These are phyloP conservation scores for Caranx melampygus DNA, from an alignment of 2,113 vertebrate species.

Conservation along the genomic window DNA sequence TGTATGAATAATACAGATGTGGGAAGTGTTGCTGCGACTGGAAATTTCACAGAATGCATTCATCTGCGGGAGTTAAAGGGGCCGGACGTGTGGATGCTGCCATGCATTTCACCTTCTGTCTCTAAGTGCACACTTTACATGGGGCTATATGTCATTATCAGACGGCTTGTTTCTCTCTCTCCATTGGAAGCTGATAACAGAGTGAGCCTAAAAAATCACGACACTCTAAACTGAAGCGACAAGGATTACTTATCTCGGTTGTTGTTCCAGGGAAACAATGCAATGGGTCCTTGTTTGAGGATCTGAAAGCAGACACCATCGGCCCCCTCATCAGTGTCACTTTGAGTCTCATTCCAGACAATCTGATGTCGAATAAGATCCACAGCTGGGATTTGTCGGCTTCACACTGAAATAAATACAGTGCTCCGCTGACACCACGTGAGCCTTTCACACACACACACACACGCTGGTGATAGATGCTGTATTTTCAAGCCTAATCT, in stretches of 20 bases:
- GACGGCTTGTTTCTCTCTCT: slow-evolving; percentile 32
- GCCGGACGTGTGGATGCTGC: background rate
- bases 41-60: slow-evolving; percentile 43
- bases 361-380: slow-evolving; percentile 61
- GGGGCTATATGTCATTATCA: slow-evolving; percentile 17
- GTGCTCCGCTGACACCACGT: slow-evolving; percentile 41
- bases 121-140: background rate
- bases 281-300: background rate
- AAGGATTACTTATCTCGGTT: slow-evolving; percentile 50
- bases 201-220: slow-evolving; percentile 39
- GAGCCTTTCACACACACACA: slow-evolving; percentile 54
- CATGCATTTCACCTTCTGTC: slow-evolving; percentile 30
- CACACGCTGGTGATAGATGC: slow-evolving; percentile 32
- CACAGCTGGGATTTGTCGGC: slow-evolving; percentile 40
- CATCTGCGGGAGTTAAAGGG: slow-evolving; percentile 20
- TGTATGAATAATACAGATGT: slow-evolving; percentile 77
- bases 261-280: slow-evolving; percentile 39
- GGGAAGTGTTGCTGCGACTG: slow-evolving; percentile 56
- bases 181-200: slow-evolving; percentile 38
- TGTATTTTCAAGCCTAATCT: slow-evolving; percentile 71
- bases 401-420: slow-evolving; percentile 51
- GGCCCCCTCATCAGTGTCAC: slow-evolving; percentile 58
- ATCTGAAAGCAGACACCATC: slow-evolving; percentile 37
- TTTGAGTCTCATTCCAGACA: slow-evolving; percentile 56
- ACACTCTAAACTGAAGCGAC: slow-evolving; percentile 45